Conservation (phyloP, 2,113 vertebrate species). For the Ploceus nigricollis region DNA sequence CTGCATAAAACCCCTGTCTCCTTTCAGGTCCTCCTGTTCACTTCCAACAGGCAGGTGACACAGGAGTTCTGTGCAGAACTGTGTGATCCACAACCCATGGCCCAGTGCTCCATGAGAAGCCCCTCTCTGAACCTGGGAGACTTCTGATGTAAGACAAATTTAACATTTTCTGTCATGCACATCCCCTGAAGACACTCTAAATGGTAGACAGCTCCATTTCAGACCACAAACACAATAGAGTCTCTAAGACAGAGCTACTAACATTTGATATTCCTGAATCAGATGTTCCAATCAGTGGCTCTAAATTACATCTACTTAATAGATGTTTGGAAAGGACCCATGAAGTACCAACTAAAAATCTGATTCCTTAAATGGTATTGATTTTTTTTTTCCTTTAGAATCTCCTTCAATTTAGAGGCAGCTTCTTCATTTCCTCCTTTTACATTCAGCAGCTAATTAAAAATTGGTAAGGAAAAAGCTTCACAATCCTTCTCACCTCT, state of each 20-base stretch:
- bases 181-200: not conserved
- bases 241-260: not conserved
- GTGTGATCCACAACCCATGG: not conserved
- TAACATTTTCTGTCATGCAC: not conserved
- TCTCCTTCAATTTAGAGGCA: constrained; percentile 41
- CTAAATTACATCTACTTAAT: constrained; percentile 41
- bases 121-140: not conserved
- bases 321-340: constrained; percentile 48
- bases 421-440: constrained; percentile 38
- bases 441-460: constrained; percentile 45
- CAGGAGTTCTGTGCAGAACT: not conserved
- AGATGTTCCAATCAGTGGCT: not conserved
- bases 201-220: not conserved
- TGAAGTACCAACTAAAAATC: constrained; percentile 35
- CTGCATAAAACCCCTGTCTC: not conserved
- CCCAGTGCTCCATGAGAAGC: not conserved
- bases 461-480: constrained; percentile 3
- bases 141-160: not conserved
- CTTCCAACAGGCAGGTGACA: not conserved
- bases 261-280: constrained; percentile 6
- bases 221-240: not conserved
- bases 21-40: not conserved
- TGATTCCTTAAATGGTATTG: constrained; percentile 56
- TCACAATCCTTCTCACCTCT: not conserved
- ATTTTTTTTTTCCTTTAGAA: constrained; percentile 42